These are phyloP conservation scores for Perithous albicinctus DNA, from an alignment of 2,888 invertebrate species.

Conservation along the genomic window DNA sequence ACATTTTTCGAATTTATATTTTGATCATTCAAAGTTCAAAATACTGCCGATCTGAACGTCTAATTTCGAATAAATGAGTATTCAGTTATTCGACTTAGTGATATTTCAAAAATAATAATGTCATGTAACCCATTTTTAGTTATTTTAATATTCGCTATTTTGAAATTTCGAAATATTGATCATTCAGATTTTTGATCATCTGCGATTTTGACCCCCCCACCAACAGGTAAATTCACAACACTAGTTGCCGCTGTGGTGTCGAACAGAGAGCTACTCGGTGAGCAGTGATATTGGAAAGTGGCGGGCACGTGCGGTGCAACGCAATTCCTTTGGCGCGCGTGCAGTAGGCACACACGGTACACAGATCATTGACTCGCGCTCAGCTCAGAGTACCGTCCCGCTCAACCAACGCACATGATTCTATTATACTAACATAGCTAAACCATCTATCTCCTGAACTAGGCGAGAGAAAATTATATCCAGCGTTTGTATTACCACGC, in stretches of 20 bases:
- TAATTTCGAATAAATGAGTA: too few species aligned
- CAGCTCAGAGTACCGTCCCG: slow-evolving; percentile 27
- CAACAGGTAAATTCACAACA: too few species aligned
- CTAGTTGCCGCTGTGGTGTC: slow-evolving; percentile 34
- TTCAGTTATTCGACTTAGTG: too few species aligned
- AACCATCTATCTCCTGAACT: slow-evolving; percentile 1
- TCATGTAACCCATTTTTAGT: too few species aligned
- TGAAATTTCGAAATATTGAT: too few species aligned
- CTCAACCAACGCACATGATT: slow-evolving; percentile 60
- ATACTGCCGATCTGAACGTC: too few species aligned
- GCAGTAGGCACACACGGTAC: slow-evolving; percentile 57
- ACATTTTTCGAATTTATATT: too few species aligned
- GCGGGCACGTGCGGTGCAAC: slow-evolving; percentile 71
- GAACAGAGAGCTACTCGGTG: slow-evolving; percentile 27
- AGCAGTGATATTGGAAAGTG: slow-evolving; percentile 74
- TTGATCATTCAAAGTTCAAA: too few species aligned
- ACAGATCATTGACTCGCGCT: slow-evolving; percentile 78
- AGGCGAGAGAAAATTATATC: slow-evolving; percentile 39
- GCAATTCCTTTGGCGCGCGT: slow-evolving; percentile 69
- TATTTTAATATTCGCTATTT: too few species aligned
- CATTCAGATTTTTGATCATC: too few species aligned
- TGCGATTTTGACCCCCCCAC: too few species aligned
- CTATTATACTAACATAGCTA: slow-evolving; percentile 36
- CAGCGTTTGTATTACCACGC: slow-evolving; percentile 16
- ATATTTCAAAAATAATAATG: too few species aligned